A percentile compares a stretch with the other conserved stretches of the same genome.
These are phyloP conservation scores for Epinotia demarniana DNA, from an alignment of 2,888 invertebrate genomes.

Conservation along the genomic window DNA sequence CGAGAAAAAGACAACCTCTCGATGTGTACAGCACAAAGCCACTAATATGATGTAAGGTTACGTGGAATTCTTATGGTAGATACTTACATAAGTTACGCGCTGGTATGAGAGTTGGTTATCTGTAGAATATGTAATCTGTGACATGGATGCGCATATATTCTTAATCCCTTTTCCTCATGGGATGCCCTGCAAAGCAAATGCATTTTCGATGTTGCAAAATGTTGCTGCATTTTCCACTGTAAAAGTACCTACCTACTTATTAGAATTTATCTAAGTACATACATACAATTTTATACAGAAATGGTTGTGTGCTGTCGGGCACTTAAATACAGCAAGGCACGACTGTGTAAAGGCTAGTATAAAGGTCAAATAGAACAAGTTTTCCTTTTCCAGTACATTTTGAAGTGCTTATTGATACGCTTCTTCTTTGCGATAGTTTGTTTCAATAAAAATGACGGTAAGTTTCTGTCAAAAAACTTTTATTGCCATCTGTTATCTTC, in stretches of 20 bases:
- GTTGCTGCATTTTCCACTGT: constrained; percentile 17
- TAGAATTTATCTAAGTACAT: constrained; percentile 9
- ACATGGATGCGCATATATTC: background rate
- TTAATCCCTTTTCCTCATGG: background rate
- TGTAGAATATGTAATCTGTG: background rate
- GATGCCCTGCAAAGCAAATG: background rate
- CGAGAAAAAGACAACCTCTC: no score
- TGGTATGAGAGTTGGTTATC: no score
- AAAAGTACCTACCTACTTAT: constrained; percentile 10
- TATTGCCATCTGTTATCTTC: no score
- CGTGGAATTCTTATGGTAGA: no score
- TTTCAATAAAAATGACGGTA: no score
- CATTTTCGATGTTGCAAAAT: constrained; percentile 10
- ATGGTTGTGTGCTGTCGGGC: constrained; percentile 11
- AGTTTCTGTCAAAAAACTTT: no score
- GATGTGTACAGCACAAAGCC: no score
- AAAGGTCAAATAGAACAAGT: constrained; percentile 11
- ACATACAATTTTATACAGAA: constrained; percentile 4
- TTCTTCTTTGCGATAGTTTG: background rate
- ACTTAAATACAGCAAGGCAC: background rate
- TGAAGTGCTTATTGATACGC: constrained; percentile 6
- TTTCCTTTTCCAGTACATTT: constrained; percentile 7
- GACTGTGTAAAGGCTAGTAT: background rate
- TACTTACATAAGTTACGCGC: no score
- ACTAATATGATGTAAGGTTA: no score